A percentile compares a stretch with the other conserved stretches of the same genome.
These are phyloP conservation scores for Sarcoramphus papa DNA, from an alignment of 2,797 vertebrate species.

Conservation along the genomic window DNA sequence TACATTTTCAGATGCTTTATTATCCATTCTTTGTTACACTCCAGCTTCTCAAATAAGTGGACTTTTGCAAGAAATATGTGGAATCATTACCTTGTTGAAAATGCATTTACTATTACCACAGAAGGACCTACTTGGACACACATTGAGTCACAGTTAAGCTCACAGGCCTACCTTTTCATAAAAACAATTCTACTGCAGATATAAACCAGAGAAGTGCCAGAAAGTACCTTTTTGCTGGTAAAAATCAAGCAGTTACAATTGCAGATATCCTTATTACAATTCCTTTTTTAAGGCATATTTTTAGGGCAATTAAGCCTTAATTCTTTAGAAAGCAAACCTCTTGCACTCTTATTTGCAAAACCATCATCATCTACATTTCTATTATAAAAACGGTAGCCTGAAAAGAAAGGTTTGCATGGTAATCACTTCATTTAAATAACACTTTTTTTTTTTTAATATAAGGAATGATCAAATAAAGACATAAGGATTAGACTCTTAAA, in stretches of 20 bases:
- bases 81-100: background rate
- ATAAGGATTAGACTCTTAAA: background rate
- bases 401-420: background rate
- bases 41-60: background rate
- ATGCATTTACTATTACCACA: background rate
- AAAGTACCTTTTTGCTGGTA: background rate
- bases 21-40: background rate
- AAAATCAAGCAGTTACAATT: background rate
- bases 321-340: background rate
- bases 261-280: background rate
- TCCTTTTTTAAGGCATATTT: background rate
- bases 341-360: background rate
- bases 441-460: background rate
- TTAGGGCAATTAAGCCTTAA: background rate
- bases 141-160: background rate
- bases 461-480: background rate
- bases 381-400: background rate
- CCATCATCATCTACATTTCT: background rate
- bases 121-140: background rate
- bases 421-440: background rate
- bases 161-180: background rate
- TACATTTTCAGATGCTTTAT: background rate
- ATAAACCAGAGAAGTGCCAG: background rate
- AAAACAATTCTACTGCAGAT: background rate
- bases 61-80: background rate